Evolutionary conservation across 2,797 vertebrate species (phyloP).

Genomic region (Pangasius larnaudii): DNA sequence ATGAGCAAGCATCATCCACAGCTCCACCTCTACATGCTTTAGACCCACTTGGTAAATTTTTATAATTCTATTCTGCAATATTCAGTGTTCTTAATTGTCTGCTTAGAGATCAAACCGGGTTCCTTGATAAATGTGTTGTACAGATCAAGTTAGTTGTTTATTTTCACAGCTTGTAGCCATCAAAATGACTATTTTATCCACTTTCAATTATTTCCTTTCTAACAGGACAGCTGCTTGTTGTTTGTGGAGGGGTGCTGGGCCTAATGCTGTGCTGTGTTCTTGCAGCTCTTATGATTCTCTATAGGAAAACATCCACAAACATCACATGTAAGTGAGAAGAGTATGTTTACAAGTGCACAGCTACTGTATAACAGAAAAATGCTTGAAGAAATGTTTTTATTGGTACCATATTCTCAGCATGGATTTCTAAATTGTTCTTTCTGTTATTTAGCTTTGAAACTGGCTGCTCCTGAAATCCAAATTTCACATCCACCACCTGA

Average conservation of each 20-base stretch:
- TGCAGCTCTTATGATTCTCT: background rate
- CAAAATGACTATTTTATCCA: background rate
- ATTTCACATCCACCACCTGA: slow-evolving; percentile 15
- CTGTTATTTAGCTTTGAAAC: slow-evolving; percentile 24
- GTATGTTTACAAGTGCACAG: background rate
- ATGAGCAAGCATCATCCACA: background rate
- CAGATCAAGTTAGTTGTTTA: background rate
- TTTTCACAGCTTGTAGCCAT: background rate
- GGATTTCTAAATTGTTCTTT: background rate
- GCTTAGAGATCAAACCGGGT: background rate
- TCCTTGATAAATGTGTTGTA: background rate
- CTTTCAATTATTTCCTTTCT: background rate
- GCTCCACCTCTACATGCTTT: background rate
- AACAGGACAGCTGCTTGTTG: background rate
- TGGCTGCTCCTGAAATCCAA: background rate
- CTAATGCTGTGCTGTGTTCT: background rate
- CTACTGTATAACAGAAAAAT: background rate
- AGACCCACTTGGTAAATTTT: slow-evolving; percentile 2
- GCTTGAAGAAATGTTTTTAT: background rate
- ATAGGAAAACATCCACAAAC: background rate
- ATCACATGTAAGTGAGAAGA: background rate
- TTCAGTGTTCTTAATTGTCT: background rate
- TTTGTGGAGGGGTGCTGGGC: background rate
- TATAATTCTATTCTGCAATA: background rate
- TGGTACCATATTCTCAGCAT: background rate